Conservation (phyloP, 2,113 vertebrate species). For the Balaeniceps rex region DNA sequence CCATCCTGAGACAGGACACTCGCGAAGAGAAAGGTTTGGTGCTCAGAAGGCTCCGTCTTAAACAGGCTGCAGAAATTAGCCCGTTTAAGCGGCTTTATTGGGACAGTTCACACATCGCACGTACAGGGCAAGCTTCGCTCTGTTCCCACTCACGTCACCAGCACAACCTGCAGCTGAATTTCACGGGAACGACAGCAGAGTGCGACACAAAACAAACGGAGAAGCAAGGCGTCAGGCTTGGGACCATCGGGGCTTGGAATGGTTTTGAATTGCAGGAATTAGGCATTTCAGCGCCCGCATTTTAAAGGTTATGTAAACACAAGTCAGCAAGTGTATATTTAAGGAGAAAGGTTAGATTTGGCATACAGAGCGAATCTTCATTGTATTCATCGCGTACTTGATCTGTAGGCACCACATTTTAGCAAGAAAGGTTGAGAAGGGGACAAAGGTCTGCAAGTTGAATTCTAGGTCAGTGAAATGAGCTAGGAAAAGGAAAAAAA, state of each 20-base stretch:
- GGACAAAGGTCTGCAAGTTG: not conserved
- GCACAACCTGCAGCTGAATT: not conserved
- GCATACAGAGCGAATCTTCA: conserved; percentile 41
- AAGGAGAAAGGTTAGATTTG: conserved; percentile 66
- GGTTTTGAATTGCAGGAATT: conserved; percentile 50
- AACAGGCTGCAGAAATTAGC: not conserved
- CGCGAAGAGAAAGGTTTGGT: not conserved
- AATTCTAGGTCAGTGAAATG: not conserved
- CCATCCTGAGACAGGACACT: not conserved
- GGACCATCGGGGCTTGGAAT: conserved; percentile 40
- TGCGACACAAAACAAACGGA: not conserved
- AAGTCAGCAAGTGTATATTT: conserved; percentile 5
- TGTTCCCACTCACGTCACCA: not conserved
- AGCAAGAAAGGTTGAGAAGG: not conserved
- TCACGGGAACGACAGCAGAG: not conserved
- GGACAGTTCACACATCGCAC: not conserved
- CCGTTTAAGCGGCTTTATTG: not conserved
- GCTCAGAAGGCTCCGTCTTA: not conserved
- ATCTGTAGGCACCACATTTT: conserved; percentile 24
- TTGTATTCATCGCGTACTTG: not conserved
- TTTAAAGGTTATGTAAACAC: conserved; percentile 48
- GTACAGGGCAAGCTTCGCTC: not conserved
- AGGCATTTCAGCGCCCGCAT: not conserved
- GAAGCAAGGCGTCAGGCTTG: not conserved
- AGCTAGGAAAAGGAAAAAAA: not conserved